phyloP scores from a whole-genome alignment of 2,888 invertebrate genomes.

The Agrilus biguttatus region DNA sequence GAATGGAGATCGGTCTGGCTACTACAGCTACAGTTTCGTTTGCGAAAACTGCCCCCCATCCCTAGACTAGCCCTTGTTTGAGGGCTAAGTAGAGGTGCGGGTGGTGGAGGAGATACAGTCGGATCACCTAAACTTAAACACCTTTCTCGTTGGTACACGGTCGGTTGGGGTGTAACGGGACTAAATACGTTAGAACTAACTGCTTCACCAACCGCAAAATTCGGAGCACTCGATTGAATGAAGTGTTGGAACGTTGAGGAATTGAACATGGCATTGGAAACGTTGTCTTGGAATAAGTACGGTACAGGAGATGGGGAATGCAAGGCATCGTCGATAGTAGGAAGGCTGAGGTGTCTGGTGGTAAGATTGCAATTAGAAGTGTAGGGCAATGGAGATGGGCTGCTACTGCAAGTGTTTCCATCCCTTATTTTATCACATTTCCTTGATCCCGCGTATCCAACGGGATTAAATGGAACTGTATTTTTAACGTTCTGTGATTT shows the following conservation, averaged over 20 bases:
- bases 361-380: not conserved
- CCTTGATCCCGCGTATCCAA: slow-evolving; percentile 32
- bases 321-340: slow-evolving; percentile 42
- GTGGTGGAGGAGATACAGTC: slow-evolving; percentile 32
- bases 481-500: slow-evolving; percentile 65
- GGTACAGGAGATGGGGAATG: slow-evolving; percentile 28
- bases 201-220: slow-evolving; percentile 55
- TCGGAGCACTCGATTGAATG: slow-evolving; percentile 33
- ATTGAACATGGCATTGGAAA: slow-evolving; percentile 15
- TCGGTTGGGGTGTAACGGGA: slow-evolving; percentile 15
- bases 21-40: slow-evolving; percentile 51
- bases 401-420: slow-evolving; percentile 7
- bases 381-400: slow-evolving; percentile 28
- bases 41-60: slow-evolving; percentile 31
- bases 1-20: slow-evolving; percentile 60
- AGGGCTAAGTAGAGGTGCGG: slow-evolving; percentile 42
- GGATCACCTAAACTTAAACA: slow-evolving; percentile 48
- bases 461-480: slow-evolving; percentile 59
- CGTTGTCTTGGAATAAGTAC: slow-evolving; percentile 26
- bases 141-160: slow-evolving; percentile 31
- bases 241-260: slow-evolving; percentile 16
- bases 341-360: slow-evolving; percentile 54
- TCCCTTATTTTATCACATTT: slow-evolving; percentile 10
- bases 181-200: slow-evolving; percentile 27
- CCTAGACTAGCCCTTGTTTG: slow-evolving; percentile 51